Base-by-base conservation (phyloP, 2,888 invertebrate genomes). In the Temnothorax unifasciatus region DNA sequence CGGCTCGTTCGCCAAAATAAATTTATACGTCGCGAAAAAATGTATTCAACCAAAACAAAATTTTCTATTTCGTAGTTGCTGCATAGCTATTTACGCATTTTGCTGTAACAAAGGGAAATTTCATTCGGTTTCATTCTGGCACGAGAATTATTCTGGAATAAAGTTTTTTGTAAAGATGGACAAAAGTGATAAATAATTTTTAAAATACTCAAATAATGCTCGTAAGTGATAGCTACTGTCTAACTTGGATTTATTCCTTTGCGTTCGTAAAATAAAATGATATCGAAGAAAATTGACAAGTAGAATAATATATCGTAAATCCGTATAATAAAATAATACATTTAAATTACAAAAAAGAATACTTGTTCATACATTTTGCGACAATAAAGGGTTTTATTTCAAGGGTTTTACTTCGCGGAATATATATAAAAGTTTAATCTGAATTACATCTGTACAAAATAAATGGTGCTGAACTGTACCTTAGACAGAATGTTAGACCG, bases 1-100 rank as follows among this genome's bases (percentile, higher is more conserved):
- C 44, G 54, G 29, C 41, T 44, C n/a, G 25, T 75, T 61, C 18
- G 13, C 25, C 4, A 13, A 77, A 64, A 54, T 66, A 25, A 25
- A 52, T 68, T 54, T 59, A 13, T 61, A 13, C 29, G 41, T 41
- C n/a, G 41, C 25, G 18, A 52, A 54, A 54, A 57, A 68, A 66
- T 66, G 4, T 29, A 68, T 41, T 41, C 18, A 25, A 41, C 25
- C 6, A n/a, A 21, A 15, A 6, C 3, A 29, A 64, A 13, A 57
- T 54, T n/a, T 68, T 1, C 52, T 25, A 18, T 41, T 38, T 41
- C 9, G 9, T n/a, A 5, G 13, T 50, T 21, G n/a, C 13, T 21
- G 38, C 11, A 0, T 25, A 41, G 2, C 44, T 66, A 76, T 66
- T 54, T 44, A 44, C 8, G n/a, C 13, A 54, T 68, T 68, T 54